Conservation (phyloP, 2,797 vertebrate genomes). For the Lacerta agilis region DNA sequence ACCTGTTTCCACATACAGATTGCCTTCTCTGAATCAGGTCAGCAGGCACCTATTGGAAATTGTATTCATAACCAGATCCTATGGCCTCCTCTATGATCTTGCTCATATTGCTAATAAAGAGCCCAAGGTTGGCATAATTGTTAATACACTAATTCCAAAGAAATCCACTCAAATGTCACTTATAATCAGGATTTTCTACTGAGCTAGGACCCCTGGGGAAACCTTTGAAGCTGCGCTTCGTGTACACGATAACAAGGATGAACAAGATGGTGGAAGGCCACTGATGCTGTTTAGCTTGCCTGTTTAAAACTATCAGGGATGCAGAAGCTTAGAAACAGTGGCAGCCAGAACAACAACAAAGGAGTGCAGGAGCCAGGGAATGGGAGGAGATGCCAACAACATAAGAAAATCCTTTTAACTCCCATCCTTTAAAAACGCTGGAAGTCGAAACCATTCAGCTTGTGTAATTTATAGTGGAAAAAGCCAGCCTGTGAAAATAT, state of each 20-base stretch:
- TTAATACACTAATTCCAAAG: conserved; percentile 85
- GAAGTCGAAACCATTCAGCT: conserved; percentile 64
- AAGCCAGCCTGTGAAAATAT: conserved; percentile 73
- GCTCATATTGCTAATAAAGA: conserved; percentile 81
- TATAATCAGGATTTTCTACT: conserved; percentile 85
- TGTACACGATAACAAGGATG: conserved; percentile 74
- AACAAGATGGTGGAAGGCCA: conserved; percentile 75
- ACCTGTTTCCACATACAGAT: conserved; percentile 3
- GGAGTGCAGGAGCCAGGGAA: conserved; percentile 63
- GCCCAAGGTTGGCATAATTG: conserved; percentile 82
- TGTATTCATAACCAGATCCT: conserved; percentile 72
- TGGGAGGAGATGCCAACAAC: conserved; percentile 61
- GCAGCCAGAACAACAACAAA: conserved; percentile 72
- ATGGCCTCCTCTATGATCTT: conserved; percentile 71
- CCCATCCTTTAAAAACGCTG: conserved; percentile 65
- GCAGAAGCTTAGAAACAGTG: conserved; percentile 72
- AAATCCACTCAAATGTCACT: conserved; percentile 85
- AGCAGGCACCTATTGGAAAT: conserved; percentile 55
- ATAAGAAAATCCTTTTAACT: conserved; percentile 65
- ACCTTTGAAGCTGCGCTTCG: conserved; percentile 78
- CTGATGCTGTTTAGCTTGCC: conserved; percentile 69
- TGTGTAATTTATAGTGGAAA: conserved; percentile 77
- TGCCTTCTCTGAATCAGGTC: conserved; percentile 15
- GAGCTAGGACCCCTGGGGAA: conserved; percentile 81
- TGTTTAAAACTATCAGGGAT: conserved; percentile 77